phyloP scores from a whole-genome alignment of 2,113 vertebrate species.

The Myotis lucifugus region DNA sequence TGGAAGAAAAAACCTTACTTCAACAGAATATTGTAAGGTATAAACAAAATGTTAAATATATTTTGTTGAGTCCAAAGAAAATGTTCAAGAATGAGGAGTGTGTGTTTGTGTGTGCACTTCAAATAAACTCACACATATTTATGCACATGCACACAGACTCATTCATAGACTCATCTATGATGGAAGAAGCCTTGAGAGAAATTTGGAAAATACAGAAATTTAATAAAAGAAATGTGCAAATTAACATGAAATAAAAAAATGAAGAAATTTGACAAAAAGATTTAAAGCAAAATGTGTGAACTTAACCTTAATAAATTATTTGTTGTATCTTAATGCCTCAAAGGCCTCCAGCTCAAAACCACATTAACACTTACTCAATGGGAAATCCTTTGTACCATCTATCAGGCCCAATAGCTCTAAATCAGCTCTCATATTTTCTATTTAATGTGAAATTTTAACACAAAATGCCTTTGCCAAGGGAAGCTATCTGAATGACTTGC shows the following conservation, averaged over 20 bases:
- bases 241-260: background rate
- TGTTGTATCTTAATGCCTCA: background rate
- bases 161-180: background rate
- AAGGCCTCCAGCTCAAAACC: background rate
- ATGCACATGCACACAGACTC: background rate
- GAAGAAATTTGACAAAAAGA: background rate
- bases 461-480: background rate
- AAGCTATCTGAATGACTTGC: background rate
- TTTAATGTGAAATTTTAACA: background rate
- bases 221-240: background rate
- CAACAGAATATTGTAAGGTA: too few relatives aligned
- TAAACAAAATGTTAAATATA: background rate
- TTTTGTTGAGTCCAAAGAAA: background rate
- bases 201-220: background rate
- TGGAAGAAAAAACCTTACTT: background rate
- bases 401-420: background rate
- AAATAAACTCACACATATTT: background rate
- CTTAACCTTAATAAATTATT: background rate
- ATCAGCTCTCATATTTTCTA: background rate
- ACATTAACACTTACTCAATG: background rate
- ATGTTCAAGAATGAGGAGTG: background rate
- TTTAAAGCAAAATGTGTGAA: background rate
- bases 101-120: background rate
- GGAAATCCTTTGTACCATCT: background rate
- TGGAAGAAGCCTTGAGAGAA: background rate